Conservation (phyloP, 2,888 invertebrate genomes). For the Diplazon laetatorius region DNA sequence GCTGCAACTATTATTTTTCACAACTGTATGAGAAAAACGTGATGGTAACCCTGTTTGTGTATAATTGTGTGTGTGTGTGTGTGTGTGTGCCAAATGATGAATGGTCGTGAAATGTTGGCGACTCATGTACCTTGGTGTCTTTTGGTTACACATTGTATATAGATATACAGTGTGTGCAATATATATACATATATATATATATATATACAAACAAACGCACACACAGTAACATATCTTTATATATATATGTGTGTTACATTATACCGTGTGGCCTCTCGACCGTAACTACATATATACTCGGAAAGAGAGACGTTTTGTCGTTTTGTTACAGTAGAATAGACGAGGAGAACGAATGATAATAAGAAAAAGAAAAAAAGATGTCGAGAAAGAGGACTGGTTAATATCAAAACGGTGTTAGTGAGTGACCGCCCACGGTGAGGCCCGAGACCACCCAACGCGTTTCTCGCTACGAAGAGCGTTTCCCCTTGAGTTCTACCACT, state of each 20-base stretch:
- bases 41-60: too few species aligned
- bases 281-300: slow-evolving; percentile 62
- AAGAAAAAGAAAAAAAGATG: slow-evolving; percentile 60
- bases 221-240: too few species aligned
- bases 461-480: slow-evolving; percentile 75
- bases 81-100: slow-evolving; percentile 69
- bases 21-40: neutral
- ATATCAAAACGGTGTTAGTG: slow-evolving; percentile 80
- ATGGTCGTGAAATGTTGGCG: slow-evolving; percentile 71
- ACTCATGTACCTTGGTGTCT: slow-evolving; percentile 62
- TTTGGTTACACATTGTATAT: slow-evolving; percentile 38
- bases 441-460: slow-evolving; percentile 80
- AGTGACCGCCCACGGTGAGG: slow-evolving; percentile 80
- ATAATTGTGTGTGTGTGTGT: neutral
- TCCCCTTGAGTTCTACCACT: slow-evolving; percentile 68
- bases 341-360: neutral
- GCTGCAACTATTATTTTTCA: too few species aligned
- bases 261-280: slow-evolving; percentile 40
- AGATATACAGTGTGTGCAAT: slow-evolving; percentile 10
- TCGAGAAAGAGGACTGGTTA: slow-evolving; percentile 70
- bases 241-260: slow-evolving; percentile 2
- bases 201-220: too few species aligned
- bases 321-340: slow-evolving; percentile 18
- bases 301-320: slow-evolving; percentile 22
- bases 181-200: too few species aligned